Conservation (phyloP, 2,797 vertebrate species). For the Scomberomorus guttatus region DNA sequence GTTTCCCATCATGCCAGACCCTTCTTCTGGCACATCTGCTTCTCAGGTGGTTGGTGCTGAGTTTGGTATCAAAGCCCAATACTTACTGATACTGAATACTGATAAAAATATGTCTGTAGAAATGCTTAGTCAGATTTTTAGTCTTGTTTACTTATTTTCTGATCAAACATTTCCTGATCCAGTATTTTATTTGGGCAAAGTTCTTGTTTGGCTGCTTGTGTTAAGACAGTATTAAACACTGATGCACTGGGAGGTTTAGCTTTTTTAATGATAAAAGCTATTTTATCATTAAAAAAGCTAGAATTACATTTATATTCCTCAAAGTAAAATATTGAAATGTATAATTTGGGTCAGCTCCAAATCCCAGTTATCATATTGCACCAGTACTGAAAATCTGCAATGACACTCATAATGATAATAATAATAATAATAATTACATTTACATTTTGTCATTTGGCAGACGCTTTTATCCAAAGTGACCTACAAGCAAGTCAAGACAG, state of each 20-base stretch:
- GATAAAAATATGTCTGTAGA: neutral
- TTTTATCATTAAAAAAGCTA: no score
- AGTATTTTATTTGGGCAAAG: no score
- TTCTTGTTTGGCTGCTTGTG: no score
- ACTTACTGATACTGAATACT: neutral
- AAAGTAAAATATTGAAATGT: neutral
- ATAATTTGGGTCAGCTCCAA: neutral
- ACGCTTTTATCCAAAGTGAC: no score
- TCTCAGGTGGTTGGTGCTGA: neutral
- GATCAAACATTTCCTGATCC: no score
- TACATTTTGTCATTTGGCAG: no score
- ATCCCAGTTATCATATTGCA: neutral
- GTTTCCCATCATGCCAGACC: slow-evolving; percentile 3
- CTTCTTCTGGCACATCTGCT: neutral
- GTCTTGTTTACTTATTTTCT: neutral
- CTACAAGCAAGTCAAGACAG: no score
- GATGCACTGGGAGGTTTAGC: neutral
- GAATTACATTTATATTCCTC: neutral
- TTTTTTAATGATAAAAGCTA: neutral
- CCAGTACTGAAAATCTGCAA: no score
- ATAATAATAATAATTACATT: no score
- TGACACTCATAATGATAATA: no score
- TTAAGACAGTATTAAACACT: neutral
- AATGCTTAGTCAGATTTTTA: slow-evolving; percentile 1
- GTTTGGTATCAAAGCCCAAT: no score